phyloP scores from a whole-genome alignment of 2,113 vertebrate genomes.

The Cisticola juncidis region DNA sequence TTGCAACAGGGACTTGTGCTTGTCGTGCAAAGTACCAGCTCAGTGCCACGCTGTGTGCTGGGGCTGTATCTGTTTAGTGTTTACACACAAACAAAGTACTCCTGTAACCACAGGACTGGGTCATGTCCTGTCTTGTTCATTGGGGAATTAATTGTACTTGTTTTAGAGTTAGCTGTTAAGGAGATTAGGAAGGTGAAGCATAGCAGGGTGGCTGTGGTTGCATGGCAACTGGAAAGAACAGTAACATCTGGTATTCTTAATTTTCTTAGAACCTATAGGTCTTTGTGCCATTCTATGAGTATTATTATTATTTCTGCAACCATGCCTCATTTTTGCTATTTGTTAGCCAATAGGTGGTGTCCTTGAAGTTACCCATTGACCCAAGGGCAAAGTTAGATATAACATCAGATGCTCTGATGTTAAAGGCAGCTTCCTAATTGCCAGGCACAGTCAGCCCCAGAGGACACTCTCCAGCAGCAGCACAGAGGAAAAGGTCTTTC shows the following conservation, averaged over 20 bases:
- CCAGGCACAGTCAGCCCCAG: not conserved
- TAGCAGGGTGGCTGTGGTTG: slow-evolving; percentile 43
- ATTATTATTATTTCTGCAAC: not conserved
- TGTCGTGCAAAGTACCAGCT: not conserved
- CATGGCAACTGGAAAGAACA: slow-evolving; percentile 51
- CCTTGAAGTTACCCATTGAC: not conserved
- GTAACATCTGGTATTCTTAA: slow-evolving; percentile 39
- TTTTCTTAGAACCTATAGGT: slow-evolving; percentile 13
- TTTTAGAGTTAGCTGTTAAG: slow-evolving; percentile 47
- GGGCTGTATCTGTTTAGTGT: not conserved
- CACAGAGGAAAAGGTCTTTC: not conserved
- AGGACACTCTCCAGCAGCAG: not conserved
- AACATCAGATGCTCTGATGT: not conserved
- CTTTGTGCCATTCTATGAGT: not conserved
- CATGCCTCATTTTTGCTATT: not conserved
- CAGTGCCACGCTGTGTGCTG: not conserved
- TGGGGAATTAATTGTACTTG: slow-evolving; percentile 46
- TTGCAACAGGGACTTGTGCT: not conserved
- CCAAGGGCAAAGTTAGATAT: not conserved
- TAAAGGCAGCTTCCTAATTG: not conserved
- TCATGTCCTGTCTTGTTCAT: slow-evolving; percentile 10
- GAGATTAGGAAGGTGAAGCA: slow-evolving; percentile 45
- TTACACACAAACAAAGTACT: not conserved
- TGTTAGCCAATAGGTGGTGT: not conserved
- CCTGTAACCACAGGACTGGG: not conserved